phyloP scores from a whole-genome alignment of 2,888 invertebrate genomes.

The Drosophila histrio region DNA sequence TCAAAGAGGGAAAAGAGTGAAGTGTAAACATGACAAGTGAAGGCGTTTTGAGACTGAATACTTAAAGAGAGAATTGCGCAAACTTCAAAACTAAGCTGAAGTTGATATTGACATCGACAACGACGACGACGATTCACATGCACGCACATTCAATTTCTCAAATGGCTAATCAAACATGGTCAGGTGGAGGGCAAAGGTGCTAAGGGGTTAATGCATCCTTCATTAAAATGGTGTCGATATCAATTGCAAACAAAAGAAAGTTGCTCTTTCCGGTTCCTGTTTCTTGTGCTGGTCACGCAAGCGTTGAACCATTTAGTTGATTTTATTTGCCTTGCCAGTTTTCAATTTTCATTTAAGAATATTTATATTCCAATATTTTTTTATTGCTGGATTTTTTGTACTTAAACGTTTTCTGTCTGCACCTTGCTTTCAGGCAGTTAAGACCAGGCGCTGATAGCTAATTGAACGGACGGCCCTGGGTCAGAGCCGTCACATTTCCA shows the following conservation, averaged over 20 bases:
- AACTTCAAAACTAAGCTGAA: not conserved
- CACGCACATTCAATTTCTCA: conserved; percentile 52
- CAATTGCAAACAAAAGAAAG: conserved; percentile 25
- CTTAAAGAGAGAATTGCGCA: conserved; percentile 13
- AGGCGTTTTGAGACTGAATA: conserved; percentile 21
- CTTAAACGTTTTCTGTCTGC: not conserved
- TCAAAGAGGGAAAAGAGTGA: not conserved
- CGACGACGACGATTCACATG: conserved; percentile 16
- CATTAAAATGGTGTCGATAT: conserved; percentile 36
- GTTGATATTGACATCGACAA: not conserved
- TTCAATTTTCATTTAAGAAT: not conserved
- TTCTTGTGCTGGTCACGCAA: conserved; percentile 32
- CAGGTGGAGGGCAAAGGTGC: too few species aligned
- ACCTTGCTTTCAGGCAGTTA: conserved; percentile 28
- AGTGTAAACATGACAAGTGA: conserved; percentile 36
- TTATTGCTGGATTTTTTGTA: not conserved
- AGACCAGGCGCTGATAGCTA: not conserved
- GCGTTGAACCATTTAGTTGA: conserved; percentile 16
- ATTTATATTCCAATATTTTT: not conserved
- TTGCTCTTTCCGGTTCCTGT: not conserved
- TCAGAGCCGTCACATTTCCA: conserved; percentile 46
- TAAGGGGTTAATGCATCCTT: conserved; percentile 9
- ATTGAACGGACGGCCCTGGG: conserved; percentile 34
- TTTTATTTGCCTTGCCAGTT: conserved; percentile 15
- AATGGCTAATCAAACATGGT: conserved; percentile 50